Conservation (phyloP, 2,113 vertebrate species). For the Oncorhynchus gorbuscha region DNA sequence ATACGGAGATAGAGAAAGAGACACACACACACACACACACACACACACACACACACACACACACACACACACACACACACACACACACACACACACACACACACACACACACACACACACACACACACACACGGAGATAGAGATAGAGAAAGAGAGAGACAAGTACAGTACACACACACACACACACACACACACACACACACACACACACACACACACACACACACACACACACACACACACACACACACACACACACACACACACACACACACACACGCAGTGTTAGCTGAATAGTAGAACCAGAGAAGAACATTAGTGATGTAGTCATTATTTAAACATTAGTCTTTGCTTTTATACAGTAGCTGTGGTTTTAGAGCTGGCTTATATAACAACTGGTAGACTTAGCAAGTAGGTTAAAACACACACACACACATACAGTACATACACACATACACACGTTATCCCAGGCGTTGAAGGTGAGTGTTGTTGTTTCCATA, state of each 20-base stretch:
- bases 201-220: not conserved
- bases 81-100: no score
- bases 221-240: not conserved
- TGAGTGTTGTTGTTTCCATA: conserved; percentile 28
- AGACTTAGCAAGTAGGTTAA: conserved; percentile 45
- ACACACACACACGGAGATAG: no score
- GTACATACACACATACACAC: conserved; percentile 16
- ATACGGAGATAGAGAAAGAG: no score
- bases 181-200: not conserved
- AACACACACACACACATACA: conserved; percentile 25
- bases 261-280: conserved; percentile 4
- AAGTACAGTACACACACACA: no score
- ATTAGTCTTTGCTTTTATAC: conserved; percentile 44
- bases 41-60: no score
- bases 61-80: no score
- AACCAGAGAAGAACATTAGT: conserved; percentile 50
- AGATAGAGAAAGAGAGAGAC: no score
- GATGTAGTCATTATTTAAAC: conserved; percentile 64
- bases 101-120: not conserved
- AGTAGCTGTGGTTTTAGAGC: conserved; percentile 22
- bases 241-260: no score
- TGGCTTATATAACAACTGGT: conserved; percentile 49
- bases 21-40: no score
- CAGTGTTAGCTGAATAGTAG: conserved; percentile 31
- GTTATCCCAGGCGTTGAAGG: conserved; percentile 28